Base-by-base conservation (phyloP, 2,113 vertebrate genomes). In the Recurvirostra avosetta region DNA sequence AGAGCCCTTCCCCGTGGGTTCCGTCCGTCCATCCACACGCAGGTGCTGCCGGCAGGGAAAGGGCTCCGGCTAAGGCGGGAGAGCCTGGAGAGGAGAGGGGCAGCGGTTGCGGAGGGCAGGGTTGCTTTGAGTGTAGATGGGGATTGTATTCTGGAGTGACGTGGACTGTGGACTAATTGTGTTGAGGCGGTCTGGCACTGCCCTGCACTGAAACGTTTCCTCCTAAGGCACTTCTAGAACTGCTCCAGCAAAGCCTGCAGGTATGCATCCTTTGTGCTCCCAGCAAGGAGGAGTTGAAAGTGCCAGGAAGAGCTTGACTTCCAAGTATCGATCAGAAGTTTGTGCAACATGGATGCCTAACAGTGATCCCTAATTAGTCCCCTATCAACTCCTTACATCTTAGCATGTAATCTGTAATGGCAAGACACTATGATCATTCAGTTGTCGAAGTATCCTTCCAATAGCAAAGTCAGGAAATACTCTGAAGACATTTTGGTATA, bases 61-160 rank as follows among this genome's bases (percentile, higher is more conserved):
- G 10, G 0, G 55, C 71, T 13, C 4, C 2, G 30, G 36, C 50
- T 11, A 7, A 5, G 11, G 27, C 13, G 1, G 29, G 6, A 23
- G 32, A 25, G 65, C 25, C 29, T 10, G 29, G 58, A 16, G 71
- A 45, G 29, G 71, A 26, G 59, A 4, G 7, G 14, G 5, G 74
- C 30, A 11, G 68, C 8, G 3, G n/a, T 1, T 18, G 49, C 15
- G 9, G 62, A 1, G 22, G 16, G 45, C 34, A 13, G 34, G 8
- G 30, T 1, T 20, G 63, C 13, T 67, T 9, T 11, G 20, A 6
- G 25, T 20, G 26, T 5, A 15, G n/a, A 1, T 9, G 34, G 62
- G 1, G 32, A 4, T 9, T 32, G 36, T 45, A 0, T 25, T 50
- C 13, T 8, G 81, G 38, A 15, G 43, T 27, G 29, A 19, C 62